Evolutionary conservation across 2,797 vertebrate genomes (phyloP).

Genomic region (Decapterus maruadsi): DNA sequence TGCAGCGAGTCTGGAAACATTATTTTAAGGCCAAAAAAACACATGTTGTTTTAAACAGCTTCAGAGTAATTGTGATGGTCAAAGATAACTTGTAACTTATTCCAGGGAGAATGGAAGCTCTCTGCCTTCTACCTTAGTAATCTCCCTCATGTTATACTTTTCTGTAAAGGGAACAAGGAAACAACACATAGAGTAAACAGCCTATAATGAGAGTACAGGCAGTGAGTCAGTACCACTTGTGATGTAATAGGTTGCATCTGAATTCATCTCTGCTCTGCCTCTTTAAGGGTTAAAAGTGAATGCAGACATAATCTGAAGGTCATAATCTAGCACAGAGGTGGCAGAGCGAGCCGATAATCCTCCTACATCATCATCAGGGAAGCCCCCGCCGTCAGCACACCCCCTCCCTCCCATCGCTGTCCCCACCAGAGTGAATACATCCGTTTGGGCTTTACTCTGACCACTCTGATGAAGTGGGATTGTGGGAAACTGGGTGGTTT

Average conservation of each 20-base stretch:
- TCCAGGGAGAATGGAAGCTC: too few species aligned
- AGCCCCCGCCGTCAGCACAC: constrained; percentile 23
- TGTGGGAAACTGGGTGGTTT: neutral
- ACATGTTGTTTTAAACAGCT: too few species aligned
- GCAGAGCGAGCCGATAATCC: constrained; percentile 61
- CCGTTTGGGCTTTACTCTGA: constrained; percentile 55
- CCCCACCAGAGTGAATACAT: constrained; percentile 61
- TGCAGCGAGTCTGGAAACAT: too few species aligned
- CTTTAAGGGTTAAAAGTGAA: constrained; percentile 40
- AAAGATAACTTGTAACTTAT: too few species aligned
- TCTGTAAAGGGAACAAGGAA: too few species aligned
- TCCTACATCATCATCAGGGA: constrained; percentile 62
- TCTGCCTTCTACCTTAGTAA: too few species aligned
- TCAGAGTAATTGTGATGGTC: too few species aligned
- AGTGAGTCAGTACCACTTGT: too few species aligned
- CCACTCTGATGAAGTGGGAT: constrained; percentile 31
- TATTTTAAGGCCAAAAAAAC: too few species aligned
- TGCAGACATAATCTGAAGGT: constrained; percentile 66
- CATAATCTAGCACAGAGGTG: constrained; percentile 71
- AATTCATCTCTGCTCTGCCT: constrained; percentile 30
- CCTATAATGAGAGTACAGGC: too few species aligned
- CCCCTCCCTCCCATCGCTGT: neutral
- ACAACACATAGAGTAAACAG: too few species aligned
- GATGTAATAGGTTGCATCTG: neutral
- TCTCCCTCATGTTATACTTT: too few species aligned